phyloP scores from a whole-genome alignment of 1,140 invertebrate species.

The Dinoponera quadriceps region DNA sequence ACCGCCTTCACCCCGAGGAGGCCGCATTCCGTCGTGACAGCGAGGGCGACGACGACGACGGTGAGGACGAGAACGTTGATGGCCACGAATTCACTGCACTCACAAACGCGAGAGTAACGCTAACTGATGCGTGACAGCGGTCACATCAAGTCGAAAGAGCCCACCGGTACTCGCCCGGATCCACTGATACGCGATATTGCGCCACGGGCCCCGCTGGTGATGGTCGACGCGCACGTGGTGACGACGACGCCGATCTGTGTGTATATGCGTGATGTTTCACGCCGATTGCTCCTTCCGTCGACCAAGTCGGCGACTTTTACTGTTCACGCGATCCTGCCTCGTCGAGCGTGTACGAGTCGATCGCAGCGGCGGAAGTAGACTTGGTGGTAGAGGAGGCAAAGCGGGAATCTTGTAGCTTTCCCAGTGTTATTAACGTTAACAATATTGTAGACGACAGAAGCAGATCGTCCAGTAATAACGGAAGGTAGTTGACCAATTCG shows the following conservation, averaged over 20 bases:
- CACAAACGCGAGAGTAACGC: slow-evolving; percentile 59
- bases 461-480: too few species aligned
- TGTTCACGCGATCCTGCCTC: slow-evolving; percentile 8
- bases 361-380: too few species aligned
- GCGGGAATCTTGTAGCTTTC: too few species aligned
- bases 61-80: slow-evolving; percentile 5
- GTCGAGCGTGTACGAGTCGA: too few species aligned
- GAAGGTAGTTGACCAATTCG: too few species aligned
- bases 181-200: slow-evolving; percentile 36
- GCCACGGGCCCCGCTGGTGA: slow-evolving; percentile 28
- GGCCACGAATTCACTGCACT: slow-evolving; percentile 58
- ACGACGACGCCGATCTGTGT: too few species aligned
- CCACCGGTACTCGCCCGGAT: too few species aligned
- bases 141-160: too few species aligned
- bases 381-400: too few species aligned
- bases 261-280: too few species aligned
- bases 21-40: slow-evolving; percentile 69
- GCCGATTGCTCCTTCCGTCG: not conserved
- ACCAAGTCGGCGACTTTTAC: not conserved
- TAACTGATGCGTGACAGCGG: slow-evolving; percentile 23
- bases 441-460: too few species aligned
- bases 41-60: not conserved
- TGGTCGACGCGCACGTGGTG: slow-evolving; percentile 58
- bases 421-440: too few species aligned
- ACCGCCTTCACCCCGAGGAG: slow-evolving; percentile 64